phyloP scores from a whole-genome alignment of 1,140 invertebrate genomes.

The Glossosoma conforme region DNA sequence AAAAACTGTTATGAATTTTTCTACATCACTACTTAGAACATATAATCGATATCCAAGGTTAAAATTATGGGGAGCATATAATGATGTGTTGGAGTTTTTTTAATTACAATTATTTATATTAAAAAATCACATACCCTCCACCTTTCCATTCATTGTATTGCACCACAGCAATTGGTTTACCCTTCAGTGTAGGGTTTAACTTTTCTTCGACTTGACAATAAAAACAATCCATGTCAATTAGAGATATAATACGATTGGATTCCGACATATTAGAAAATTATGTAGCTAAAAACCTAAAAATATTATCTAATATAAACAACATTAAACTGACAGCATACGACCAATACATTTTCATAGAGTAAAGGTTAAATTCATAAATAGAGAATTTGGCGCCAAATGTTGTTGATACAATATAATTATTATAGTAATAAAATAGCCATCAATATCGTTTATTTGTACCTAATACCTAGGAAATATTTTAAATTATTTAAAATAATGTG shows the following conservation, averaged over 20 bases:
- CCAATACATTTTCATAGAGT: neutral
- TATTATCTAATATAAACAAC: too few relatives aligned
- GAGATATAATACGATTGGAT: constrained; percentile 64
- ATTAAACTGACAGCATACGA: too few relatives aligned
- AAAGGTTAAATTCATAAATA: too few relatives aligned
- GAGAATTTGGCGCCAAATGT: too few relatives aligned
- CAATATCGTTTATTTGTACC: too few relatives aligned
- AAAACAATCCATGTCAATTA: constrained; percentile 99
- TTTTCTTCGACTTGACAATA: constrained; percentile 95
- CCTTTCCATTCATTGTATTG: constrained; percentile 92
- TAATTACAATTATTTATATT: constrained; percentile 1
- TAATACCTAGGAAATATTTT: too few relatives aligned
- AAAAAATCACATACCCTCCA: constrained; percentile 65
- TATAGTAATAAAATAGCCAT: too few relatives aligned
- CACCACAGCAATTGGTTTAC: constrained; percentile 89
- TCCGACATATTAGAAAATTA: neutral
- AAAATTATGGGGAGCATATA: too few relatives aligned
- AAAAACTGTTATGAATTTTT: constrained; percentile 7
- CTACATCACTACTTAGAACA: neutral
- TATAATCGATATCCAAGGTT: neutral
- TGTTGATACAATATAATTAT: too few relatives aligned
- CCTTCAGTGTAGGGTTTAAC: constrained; percentile 70
- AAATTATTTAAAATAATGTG: too few relatives aligned
- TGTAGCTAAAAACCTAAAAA: neutral
- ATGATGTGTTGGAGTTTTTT: too few relatives aligned